Percentiles rank a stretch among this genome's conserved stretches.
Evolutionary conservation across 2,888 invertebrate species (phyloP).

Genomic region (Dynastes hyllus): DNA sequence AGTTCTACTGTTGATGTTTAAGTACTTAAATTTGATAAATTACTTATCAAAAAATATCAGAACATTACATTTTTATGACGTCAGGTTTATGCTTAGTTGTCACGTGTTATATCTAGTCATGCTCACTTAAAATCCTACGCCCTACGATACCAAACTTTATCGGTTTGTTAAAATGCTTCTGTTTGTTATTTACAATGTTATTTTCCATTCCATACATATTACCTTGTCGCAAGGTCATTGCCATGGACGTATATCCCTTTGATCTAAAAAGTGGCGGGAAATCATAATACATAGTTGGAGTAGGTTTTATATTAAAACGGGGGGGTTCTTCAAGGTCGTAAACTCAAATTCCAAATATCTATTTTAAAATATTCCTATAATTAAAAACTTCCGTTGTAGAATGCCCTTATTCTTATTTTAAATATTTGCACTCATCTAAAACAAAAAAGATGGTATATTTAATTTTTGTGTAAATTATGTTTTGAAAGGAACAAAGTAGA

Average conservation of each 20-base stretch:
- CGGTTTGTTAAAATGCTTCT: slow-evolving; percentile 3
- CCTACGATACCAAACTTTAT: slow-evolving; percentile 35
- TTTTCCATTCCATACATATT: neutral
- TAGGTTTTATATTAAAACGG: neutral
- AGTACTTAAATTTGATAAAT: neutral
- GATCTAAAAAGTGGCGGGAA: slow-evolving; percentile 45
- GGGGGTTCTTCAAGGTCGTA: slow-evolving; percentile 34
- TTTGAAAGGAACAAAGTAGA: too few species aligned
- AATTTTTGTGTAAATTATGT: too few species aligned
- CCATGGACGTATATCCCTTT: slow-evolving; percentile 19
- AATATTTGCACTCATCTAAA: too few species aligned
- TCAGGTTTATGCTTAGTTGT: slow-evolving; percentile 45
- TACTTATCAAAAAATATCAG: neutral
- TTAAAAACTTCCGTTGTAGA: too few species aligned
- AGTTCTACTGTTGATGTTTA: neutral
- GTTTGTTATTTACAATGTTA: neutral
- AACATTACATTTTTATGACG: slow-evolving; percentile 28
- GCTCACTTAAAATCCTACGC: slow-evolving; percentile 49
- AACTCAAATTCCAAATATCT: neutral
- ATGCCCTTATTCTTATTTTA: too few species aligned
- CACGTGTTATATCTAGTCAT: slow-evolving; percentile 48
- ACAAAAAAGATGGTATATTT: too few species aligned
- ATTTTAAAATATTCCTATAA: too few species aligned
- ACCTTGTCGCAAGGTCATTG: slow-evolving; percentile 29
- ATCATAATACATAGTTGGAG: slow-evolving; percentile 1